These are phyloP conservation scores for Sarcophaga carnaria DNA, from an alignment of 2,888 invertebrate species.

Conservation along the genomic window DNA sequence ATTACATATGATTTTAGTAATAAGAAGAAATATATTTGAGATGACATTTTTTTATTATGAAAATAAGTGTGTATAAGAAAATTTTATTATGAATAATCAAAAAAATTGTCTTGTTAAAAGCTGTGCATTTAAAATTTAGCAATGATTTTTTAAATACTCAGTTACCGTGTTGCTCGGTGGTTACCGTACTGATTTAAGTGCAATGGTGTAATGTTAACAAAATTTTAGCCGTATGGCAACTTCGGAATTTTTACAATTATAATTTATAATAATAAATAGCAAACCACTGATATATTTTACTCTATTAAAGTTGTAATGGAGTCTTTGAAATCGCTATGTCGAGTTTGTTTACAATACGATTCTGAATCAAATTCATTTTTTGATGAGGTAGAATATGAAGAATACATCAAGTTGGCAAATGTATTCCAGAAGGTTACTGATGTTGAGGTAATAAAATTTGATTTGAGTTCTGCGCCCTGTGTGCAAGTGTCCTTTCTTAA, in stretches of 20 bases:
- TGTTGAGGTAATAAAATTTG: conserved; percentile 72
- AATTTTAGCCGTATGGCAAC: background rate
- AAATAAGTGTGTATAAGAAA: too few species aligned
- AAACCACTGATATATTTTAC: too few species aligned
- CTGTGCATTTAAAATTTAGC: too few species aligned
- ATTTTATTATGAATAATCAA: too few species aligned
- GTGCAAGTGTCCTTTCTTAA: too few species aligned
- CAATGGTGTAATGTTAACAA: background rate
- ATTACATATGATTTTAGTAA: too few species aligned
- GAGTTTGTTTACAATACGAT: conserved; percentile 75
- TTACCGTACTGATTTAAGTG: background rate
- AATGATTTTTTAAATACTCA: background rate
- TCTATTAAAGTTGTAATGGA: conserved; percentile 35
- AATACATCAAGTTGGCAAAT: conserved; percentile 71
- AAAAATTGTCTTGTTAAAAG: too few species aligned
- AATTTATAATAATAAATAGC: background rate
- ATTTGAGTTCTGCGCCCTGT: background rate
- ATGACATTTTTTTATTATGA: too few species aligned
- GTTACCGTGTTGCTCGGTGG: background rate
- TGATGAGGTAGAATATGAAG: conserved; percentile 76
- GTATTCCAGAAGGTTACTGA: conserved; percentile 73
- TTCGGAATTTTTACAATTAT: background rate
- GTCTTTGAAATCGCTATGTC: conserved; percentile 70
- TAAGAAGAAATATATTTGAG: too few species aligned
- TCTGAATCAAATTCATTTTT: conserved; percentile 74